These are phyloP conservation scores for Gymnarchus niloticus DNA, from an alignment of 2,113 vertebrate species.

Conservation along the genomic window DNA sequence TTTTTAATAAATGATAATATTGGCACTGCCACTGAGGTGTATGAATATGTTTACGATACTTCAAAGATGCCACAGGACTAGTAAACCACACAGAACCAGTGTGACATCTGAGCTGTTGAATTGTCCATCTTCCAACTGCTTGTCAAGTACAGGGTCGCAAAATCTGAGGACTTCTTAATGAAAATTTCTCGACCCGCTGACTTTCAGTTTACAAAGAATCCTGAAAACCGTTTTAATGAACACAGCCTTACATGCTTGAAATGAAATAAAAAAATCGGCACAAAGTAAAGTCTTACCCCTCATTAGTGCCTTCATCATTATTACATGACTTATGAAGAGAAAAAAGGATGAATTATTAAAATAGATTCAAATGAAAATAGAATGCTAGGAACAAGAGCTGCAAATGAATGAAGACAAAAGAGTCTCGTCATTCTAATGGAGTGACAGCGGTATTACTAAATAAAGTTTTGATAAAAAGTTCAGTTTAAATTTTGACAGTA, in stretches of 20 bases:
- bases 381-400: background rate
- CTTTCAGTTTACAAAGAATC: background rate
- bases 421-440: background rate
- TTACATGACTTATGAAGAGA: slow-evolving; percentile 9
- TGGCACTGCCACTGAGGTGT: background rate
- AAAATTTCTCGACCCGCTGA: background rate
- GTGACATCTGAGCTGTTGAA: background rate
- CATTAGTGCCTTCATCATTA: slow-evolving; percentile 5
- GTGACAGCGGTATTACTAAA: background rate
- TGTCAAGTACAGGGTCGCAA: background rate
- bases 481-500: background rate
- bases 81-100: background rate
- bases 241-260: background rate
- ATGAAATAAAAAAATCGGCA: background rate
- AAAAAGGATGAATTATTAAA: slow-evolving; percentile 9
- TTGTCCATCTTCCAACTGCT: background rate
- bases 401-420: slow-evolving; percentile 6
- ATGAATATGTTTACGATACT: background rate
- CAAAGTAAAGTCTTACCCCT: background rate
- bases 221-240: background rate
- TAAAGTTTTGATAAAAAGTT: background rate
- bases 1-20: background rate
- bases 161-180: background rate
- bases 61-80: background rate
- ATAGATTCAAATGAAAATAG: slow-evolving; percentile 2